Evolutionary conservation across 2,797 vertebrate genomes (phyloP).

Genomic region (Hylomyscus alleni): DNA sequence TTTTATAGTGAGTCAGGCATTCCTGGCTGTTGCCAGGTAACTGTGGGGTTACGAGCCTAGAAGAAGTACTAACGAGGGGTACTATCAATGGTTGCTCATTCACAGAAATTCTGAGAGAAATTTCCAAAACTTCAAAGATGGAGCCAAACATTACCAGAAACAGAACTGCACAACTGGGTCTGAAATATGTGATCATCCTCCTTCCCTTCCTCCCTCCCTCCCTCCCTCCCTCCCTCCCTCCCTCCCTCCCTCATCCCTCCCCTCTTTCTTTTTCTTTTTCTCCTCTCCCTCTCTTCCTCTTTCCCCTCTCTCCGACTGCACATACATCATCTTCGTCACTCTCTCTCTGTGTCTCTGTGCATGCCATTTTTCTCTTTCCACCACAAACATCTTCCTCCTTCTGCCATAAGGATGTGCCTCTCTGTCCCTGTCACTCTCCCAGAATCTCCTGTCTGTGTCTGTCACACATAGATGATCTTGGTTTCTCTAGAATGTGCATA

Average conservation of each 20-base stretch:
- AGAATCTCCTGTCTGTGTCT: background rate
- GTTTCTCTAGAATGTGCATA: background rate
- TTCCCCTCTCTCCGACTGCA: background rate
- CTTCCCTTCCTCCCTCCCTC: background rate
- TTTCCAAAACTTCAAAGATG: background rate
- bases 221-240: background rate
- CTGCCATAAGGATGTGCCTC: background rate
- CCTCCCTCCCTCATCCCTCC: rapidly evolving
- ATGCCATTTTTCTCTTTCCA: background rate
- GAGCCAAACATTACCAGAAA: background rate
- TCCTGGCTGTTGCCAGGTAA: background rate
- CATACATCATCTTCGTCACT: background rate
- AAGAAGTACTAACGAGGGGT: background rate
- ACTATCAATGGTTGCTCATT: background rate
- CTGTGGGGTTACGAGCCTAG: background rate
- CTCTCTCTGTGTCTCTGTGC: background rate
- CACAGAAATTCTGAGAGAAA: background rate
- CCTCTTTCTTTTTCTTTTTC: too few species aligned
- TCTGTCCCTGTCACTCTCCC: background rate
- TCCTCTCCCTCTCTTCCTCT: too few species aligned
- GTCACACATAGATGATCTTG: background rate
- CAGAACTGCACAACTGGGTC: background rate
- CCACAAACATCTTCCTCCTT: background rate
- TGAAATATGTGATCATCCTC: background rate
- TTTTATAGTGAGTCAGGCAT: background rate